Evolutionary conservation across 2,888 invertebrate genomes (phyloP).

Genomic region (Tipula lateralis): DNA sequence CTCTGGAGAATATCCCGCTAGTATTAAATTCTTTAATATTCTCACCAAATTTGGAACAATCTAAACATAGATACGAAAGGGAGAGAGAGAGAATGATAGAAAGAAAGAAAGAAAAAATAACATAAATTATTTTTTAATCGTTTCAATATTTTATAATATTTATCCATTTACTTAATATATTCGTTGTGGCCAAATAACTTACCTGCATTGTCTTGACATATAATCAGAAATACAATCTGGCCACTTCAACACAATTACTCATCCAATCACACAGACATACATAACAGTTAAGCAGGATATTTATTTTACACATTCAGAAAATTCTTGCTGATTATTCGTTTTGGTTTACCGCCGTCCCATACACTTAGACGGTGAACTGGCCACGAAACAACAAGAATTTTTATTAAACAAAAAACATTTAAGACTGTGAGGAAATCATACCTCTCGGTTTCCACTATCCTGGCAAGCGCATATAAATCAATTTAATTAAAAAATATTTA

Average conservation of each 20-base stretch:
- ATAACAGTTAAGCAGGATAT: not conserved
- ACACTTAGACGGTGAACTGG: not conserved
- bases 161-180: not conserved
- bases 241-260: not conserved
- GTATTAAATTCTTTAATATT: conserved; percentile 94
- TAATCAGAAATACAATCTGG: not conserved
- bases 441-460: conserved; percentile 69
- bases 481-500: conserved; percentile 19
- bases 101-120: conserved; percentile 33
- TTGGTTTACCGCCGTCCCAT: not conserved
- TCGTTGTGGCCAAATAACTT: not conserved
- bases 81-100: no score
- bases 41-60: conserved; percentile 97
- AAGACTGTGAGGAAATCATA: conserved; percentile 50
- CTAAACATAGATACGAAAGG: conserved; percentile 58
- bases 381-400: conserved; percentile 13
- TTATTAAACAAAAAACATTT: conserved; percentile 4
- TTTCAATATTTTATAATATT: not conserved
- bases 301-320: not conserved
- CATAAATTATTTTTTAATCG: conserved; percentile 33
- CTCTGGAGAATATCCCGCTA: conserved; percentile 99
- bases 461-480: conserved; percentile 48
- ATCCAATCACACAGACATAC: not conserved
- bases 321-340: not conserved
- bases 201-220: not conserved